Percentiles rank a stretch among this genome's conserved stretches.
phyloP scores from a whole-genome alignment of 2,888 invertebrate species.

The Melitaea athalia region DNA sequence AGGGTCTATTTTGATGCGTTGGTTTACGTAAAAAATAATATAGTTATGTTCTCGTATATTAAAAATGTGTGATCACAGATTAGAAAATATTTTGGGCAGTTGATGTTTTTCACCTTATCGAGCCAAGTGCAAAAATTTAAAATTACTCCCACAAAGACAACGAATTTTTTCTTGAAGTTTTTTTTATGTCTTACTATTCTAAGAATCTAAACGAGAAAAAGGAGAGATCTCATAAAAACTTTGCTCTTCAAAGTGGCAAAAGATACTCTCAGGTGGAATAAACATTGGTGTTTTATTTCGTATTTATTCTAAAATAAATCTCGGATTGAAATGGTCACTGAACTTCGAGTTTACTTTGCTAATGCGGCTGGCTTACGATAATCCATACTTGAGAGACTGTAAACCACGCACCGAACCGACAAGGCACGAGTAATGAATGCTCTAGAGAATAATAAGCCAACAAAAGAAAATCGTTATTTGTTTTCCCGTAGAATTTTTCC shows the following conservation, averaged over 20 bases:
- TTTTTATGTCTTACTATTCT: background rate
- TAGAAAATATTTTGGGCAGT: too few relatives aligned
- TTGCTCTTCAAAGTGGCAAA: conserved; percentile 32
- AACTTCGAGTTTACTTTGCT: conserved; percentile 39
- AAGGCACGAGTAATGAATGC: conserved; percentile 74
- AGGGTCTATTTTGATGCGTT: too few relatives aligned
- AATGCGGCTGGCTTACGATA: conserved; percentile 36
- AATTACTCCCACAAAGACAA: background rate
- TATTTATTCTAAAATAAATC: conserved; percentile 33
- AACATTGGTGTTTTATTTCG: conserved; percentile 33
- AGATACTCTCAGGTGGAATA: conserved; percentile 34
- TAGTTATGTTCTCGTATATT: too few relatives aligned
- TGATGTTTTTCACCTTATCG: too few relatives aligned
- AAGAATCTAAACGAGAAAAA: conserved; percentile 20
- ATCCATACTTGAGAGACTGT: conserved; percentile 43
- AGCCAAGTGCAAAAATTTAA: background rate
- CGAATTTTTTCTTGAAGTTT: background rate
- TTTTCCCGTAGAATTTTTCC: conserved; percentile 69
- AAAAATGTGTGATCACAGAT: too few relatives aligned
- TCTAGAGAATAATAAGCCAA: conserved; percentile 77
- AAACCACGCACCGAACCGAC: conserved; percentile 46
- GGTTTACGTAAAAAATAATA: too few relatives aligned
- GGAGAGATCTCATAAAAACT: conserved; percentile 30
- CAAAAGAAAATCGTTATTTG: conserved; percentile 80
- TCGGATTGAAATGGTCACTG: conserved; percentile 37